phyloP scores from a whole-genome alignment of 2,888 invertebrate genomes.

The Drosophila buzzatii region DNA sequence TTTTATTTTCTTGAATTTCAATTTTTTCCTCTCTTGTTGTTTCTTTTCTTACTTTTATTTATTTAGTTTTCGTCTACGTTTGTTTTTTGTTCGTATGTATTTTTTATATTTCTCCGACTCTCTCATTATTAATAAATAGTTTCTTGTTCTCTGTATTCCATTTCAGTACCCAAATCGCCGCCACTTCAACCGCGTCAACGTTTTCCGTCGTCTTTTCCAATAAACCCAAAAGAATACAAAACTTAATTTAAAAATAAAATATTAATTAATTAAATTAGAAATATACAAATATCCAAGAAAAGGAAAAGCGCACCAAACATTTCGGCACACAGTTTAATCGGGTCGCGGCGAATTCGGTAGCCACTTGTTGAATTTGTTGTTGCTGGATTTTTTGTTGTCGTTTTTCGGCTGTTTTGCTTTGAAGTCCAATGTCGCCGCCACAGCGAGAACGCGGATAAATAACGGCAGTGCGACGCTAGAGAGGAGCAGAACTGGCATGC shows the following conservation, averaged over 20 bases:
- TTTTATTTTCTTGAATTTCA: constrained; percentile 67
- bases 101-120: constrained; percentile 52
- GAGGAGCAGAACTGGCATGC: constrained; percentile 61
- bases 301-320: constrained; percentile 10
- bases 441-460: constrained; percentile 39
- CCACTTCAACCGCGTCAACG: constrained; percentile 65
- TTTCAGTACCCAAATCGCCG: constrained; percentile 75
- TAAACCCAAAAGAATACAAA: neutral
- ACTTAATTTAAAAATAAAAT: neutral
- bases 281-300: neutral
- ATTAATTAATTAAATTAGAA: neutral
- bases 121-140: constrained; percentile 80
- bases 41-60: constrained; percentile 64
- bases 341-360: constrained; percentile 18
- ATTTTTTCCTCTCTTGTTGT: constrained; percentile 37
- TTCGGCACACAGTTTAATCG: constrained; percentile 1
- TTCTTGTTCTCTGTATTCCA: constrained; percentile 77
- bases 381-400: neutral
- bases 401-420: constrained; percentile 9
- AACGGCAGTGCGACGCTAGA: constrained; percentile 29
- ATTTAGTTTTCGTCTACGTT: constrained; percentile 74
- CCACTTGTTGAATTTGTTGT: constrained; percentile 62
- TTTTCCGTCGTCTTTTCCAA: constrained; percentile 35
- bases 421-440: constrained; percentile 35
- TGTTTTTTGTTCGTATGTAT: constrained; percentile 46